Evolutionary conservation across 2,113 vertebrate genomes (phyloP), one percentile per base, ranked within the genome.

Genomic region (Anhinga anhinga): DNA sequence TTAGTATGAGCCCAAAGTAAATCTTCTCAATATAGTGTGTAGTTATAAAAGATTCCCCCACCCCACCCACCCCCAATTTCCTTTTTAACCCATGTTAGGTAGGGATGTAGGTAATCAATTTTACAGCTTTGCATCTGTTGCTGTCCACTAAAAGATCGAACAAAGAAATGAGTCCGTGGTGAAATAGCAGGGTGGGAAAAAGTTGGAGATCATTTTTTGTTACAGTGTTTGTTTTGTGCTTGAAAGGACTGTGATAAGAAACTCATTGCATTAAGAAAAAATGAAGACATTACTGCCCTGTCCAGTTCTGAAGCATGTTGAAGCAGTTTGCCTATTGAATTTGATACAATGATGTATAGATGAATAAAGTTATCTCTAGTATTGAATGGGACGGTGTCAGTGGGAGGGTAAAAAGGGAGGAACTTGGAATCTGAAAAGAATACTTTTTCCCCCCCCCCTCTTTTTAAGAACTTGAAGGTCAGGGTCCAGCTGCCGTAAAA

Each of bases 281-380:
- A 99, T 99, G 98, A 99, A 99, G 99, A 99, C 98, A 97, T 99
- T 98, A 98, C 98, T 98, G 95, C 97, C 98, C 98, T 98, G 98
- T 98, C 99, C 98, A 98, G 98, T 98, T 98, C 98, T 98, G 98
- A 98, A 97, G 98, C 99, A 98, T 98, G 98, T 98, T 97, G 97
- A 97, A 98, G 98, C 98, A 98, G 98, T 98, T 98, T 98, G 98
- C 98, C 98, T 98, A 99, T 99, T 99, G 99, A 99, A 99, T 98
- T 98, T 98, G 99, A 99, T 99, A 99, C 99, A 99, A 99, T 99
- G 99, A 99, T 99, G 98, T 98, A 98, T 98, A 98, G 98, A 99
- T 99, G 99, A 99, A 99, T 99, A 99, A 99, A 99, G 99, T 99
- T 99, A 99, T 99, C 99, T 99, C 98, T 98, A 93, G 96, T 84